Conservation (phyloP, 1,140 invertebrate genomes). For the Teleopsis dalmanni region DNA sequence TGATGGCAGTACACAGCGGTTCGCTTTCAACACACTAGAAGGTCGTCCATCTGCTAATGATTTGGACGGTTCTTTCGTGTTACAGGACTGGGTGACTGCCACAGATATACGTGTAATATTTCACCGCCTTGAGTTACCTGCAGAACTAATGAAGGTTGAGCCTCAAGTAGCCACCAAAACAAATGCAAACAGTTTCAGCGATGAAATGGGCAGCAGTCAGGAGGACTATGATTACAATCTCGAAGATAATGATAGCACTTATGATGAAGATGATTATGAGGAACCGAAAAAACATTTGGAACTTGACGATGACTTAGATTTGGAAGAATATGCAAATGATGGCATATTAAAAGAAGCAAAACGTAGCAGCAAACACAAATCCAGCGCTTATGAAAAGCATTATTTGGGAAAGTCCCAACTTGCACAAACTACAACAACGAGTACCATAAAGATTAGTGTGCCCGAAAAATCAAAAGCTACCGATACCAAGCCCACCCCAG, state of each 20-base stretch:
- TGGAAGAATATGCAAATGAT: slow-evolving; percentile 39
- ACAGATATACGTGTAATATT: slow-evolving; percentile 94
- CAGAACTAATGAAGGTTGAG: slow-evolving; percentile 27
- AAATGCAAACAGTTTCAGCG: slow-evolving; percentile 41
- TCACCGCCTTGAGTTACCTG: slow-evolving; percentile 70
- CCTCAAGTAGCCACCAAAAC: slow-evolving; percentile 25
- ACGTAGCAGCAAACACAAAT: slow-evolving; percentile 28
- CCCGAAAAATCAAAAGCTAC: too few species aligned
- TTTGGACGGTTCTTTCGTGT: slow-evolving; percentile 90
- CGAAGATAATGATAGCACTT: slow-evolving; percentile 40
- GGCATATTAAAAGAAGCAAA: slow-evolving; percentile 15
- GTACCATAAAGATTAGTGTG: slow-evolving; percentile 3
- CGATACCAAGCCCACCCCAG: slow-evolving; percentile 13
- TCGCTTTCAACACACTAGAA: slow-evolving; percentile 94
- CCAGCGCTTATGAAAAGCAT: slow-evolving; percentile 31
- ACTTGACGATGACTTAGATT: slow-evolving; percentile 31
- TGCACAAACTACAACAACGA: slow-evolving; percentile 25
- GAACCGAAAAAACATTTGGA: slow-evolving; percentile 40
- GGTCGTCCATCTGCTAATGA: slow-evolving; percentile 89
- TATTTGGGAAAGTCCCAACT: slow-evolving; percentile 23
- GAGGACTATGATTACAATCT: slow-evolving; percentile 38
- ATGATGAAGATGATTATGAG: slow-evolving; percentile 37
- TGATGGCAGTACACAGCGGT: slow-evolving; percentile 57
- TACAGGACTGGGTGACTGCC: slow-evolving; percentile 98
- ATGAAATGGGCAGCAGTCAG: slow-evolving; percentile 32